phyloP scores from a whole-genome alignment of 2,888 invertebrate genomes.

The Ichneumon xanthorius region DNA sequence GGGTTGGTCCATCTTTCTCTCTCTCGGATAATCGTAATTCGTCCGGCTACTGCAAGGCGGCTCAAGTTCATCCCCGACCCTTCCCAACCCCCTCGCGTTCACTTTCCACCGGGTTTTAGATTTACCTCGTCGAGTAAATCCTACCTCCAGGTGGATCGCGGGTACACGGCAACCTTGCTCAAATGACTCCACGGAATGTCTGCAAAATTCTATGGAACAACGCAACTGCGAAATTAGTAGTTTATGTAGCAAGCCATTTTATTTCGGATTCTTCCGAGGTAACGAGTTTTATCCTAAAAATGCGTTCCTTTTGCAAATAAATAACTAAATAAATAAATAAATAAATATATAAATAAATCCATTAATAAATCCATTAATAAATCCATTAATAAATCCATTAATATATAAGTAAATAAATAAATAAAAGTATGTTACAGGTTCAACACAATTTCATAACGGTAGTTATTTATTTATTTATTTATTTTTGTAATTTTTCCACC shows the following conservation, averaged over 20 bases:
- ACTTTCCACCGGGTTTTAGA: not conserved
- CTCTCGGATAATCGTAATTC: slow-evolving; percentile 28
- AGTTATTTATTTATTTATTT: not conserved
- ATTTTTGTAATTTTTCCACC: too few species aligned
- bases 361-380: too few species aligned
- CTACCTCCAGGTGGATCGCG: not conserved
- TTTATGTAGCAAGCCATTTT: not conserved
- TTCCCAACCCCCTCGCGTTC: not conserved
- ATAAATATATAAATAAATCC: too few species aligned
- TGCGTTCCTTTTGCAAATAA: not conserved
- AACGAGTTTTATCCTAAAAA: not conserved
- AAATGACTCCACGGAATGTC: not conserved
- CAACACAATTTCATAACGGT: too few species aligned
- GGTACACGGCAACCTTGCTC: not conserved
- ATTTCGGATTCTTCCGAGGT: not conserved
- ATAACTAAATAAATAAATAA: too few species aligned
- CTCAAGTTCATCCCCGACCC: slow-evolving; percentile 5
- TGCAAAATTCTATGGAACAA: not conserved
- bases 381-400: too few species aligned
- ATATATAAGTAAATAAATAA: too few species aligned
- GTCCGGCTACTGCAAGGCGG: slow-evolving; percentile 8
- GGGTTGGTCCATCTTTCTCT: not conserved
- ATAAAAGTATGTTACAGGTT: too few species aligned
- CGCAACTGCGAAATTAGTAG: not conserved
- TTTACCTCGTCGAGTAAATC: slow-evolving; percentile 21